These are phyloP conservation scores for Eira barbara DNA, from an alignment of 2,113 vertebrate genomes.

Conservation along the genomic window DNA sequence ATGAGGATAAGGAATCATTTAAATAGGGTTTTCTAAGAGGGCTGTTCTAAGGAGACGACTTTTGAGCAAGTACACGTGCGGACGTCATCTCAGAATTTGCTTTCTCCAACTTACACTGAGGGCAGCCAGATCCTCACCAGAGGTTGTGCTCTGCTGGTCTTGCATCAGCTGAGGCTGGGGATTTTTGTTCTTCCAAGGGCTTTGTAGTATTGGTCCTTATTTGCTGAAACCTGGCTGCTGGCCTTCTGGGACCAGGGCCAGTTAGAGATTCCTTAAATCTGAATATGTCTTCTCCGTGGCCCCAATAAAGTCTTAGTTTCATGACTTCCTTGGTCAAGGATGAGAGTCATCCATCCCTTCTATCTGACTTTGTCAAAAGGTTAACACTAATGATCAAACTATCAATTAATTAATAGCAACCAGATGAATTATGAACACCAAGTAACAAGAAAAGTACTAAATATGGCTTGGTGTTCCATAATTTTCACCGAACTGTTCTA, in stretches of 20 bases:
- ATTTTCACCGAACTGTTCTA: neutral
- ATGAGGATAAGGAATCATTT: neutral
- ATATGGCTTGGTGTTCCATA: neutral
- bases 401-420: neutral
- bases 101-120: neutral
- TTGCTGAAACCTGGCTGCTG: neutral
- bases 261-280: neutral
- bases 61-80: neutral
- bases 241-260: neutral
- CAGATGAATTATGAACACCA: neutral
- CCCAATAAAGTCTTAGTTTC: neutral
- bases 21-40: neutral
- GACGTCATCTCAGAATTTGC: neutral
- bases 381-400: neutral
- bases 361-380: neutral
- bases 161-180: neutral
- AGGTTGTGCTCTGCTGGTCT: neutral
- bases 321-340: neutral
- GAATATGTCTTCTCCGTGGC: neutral
- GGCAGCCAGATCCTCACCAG: neutral
- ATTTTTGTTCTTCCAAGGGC: neutral
- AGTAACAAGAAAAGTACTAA: neutral
- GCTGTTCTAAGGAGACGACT: neutral
- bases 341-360: neutral
- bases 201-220: neutral